phyloP scores from a whole-genome alignment of 2,113 vertebrate genomes.

The Oryzias curvinotus region DNA sequence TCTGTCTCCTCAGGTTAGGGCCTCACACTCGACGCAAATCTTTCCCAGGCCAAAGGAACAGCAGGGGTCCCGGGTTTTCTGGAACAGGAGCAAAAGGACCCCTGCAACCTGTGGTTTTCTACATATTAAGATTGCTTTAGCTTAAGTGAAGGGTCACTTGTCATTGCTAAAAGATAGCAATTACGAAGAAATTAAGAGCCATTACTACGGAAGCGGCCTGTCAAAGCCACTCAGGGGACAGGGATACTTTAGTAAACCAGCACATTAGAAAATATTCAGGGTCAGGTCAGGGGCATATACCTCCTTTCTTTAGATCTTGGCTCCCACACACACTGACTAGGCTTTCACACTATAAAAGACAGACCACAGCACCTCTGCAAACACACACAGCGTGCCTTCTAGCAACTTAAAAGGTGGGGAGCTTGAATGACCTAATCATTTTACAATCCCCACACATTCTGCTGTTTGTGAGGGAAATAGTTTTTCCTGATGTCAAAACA shows the following conservation, averaged over 20 bases:
- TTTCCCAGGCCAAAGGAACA: conserved; percentile 68
- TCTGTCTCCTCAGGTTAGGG: conserved; percentile 78
- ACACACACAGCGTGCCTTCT: conserved; percentile 70
- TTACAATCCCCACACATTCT: conserved; percentile 49
- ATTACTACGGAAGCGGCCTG: conserved; percentile 78
- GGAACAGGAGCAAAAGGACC: conserved; percentile 60
- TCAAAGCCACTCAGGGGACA: conserved; percentile 75
- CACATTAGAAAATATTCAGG: conserved; percentile 74
- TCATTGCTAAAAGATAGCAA: conserved; percentile 79
- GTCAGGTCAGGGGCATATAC: conserved; percentile 74
- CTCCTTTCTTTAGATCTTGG: conserved; percentile 68
- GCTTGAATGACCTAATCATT: conserved; percentile 56
- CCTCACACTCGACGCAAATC: conserved; percentile 76
- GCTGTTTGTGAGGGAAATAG: conserved; percentile 24
- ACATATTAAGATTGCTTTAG: conserved; percentile 65
- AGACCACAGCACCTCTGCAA: conserved; percentile 61
- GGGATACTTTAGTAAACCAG: conserved; percentile 64
- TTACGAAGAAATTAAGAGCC: conserved; percentile 78
- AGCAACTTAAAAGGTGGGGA: conserved; percentile 53
- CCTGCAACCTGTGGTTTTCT: conserved; percentile 62
- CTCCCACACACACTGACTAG: conserved; percentile 66
- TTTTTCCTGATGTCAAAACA: conserved; percentile 4
- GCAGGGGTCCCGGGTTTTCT: conserved; percentile 65
- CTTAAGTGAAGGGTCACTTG: conserved; percentile 61
- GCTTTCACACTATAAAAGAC: conserved; percentile 65